Conservation (phyloP, 1,140 invertebrate species). For the Adoxophyes honmai region DNA sequence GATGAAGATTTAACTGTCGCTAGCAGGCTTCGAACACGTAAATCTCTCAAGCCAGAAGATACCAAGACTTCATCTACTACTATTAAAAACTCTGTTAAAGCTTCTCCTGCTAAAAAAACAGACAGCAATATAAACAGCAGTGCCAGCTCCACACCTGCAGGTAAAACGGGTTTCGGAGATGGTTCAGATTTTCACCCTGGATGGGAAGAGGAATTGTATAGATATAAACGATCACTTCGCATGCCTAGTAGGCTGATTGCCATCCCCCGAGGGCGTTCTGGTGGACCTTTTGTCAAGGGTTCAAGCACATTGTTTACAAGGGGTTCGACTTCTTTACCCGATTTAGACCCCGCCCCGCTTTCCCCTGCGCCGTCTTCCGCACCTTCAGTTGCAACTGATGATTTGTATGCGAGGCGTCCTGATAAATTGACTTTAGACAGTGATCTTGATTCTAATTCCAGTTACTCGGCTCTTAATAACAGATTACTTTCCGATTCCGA, state of each 20-base stretch:
- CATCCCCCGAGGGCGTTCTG: conserved; percentile 78
- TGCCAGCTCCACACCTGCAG: conserved; percentile 47
- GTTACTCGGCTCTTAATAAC: conserved; percentile 77
- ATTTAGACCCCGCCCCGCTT: conserved; percentile 82
- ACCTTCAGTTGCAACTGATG: conserved; percentile 63
- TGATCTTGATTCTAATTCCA: conserved; percentile 82
- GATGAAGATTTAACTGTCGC: conserved; percentile 60
- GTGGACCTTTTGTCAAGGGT: conserved; percentile 56
- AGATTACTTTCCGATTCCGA: conserved; percentile 82
- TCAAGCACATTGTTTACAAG: conserved; percentile 46
- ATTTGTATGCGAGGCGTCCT: conserved; percentile 66
- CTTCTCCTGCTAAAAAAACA: conserved; percentile 57
- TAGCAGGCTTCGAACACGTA: conserved; percentile 57
- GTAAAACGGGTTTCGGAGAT: conserved; percentile 83
- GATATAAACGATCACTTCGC: conserved; percentile 87
- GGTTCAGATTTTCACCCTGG: conserved; percentile 86
- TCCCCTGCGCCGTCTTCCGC: conserved; percentile 81
- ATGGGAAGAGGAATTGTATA: conserved; percentile 89
- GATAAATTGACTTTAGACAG: conserved; percentile 77
- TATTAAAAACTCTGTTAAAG: conserved; percentile 53
- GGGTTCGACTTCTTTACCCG: conserved; percentile 85
- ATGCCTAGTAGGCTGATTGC: conserved; percentile 88
- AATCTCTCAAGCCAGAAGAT: conserved; percentile 62
- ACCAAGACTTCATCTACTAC: conserved; percentile 32
- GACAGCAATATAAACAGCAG: conserved; percentile 52